phyloP scores from a whole-genome alignment of 2,797 vertebrate genomes.

The Triplophysa yarkandensis region DNA sequence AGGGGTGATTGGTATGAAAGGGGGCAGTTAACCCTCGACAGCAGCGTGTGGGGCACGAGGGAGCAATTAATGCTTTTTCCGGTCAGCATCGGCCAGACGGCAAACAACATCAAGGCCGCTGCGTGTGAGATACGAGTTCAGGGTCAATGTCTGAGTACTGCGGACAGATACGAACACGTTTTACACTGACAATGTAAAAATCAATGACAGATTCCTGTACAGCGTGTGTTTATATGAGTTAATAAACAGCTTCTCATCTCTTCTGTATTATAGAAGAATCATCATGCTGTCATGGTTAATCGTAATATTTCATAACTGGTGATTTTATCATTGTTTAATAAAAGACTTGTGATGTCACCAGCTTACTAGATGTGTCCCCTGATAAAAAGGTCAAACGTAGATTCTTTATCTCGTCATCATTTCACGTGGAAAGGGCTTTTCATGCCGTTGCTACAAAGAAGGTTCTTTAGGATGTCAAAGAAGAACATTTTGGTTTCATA shows the following conservation, averaged over 20 bases:
- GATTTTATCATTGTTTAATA: background rate
- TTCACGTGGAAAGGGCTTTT: background rate
- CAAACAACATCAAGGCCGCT: conserved; percentile 29
- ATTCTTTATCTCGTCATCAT: background rate
- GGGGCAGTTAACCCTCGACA: conserved; percentile 36
- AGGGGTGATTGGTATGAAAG: conserved; percentile 18
- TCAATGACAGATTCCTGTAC: background rate
- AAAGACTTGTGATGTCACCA: background rate
- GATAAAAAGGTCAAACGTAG: background rate
- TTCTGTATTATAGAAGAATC: background rate
- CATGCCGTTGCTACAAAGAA: too few relatives aligned
- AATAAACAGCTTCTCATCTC: conserved; percentile 6
- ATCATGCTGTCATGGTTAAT: background rate
- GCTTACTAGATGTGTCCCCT: background rate
- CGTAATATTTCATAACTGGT: background rate
- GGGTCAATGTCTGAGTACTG: background rate
- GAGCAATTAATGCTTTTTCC: conserved; percentile 27
- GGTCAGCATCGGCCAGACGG: background rate
- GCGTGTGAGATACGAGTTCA: conserved; percentile 7
- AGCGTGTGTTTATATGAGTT: background rate
- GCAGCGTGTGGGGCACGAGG: background rate
- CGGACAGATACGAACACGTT: conserved; percentile 10
- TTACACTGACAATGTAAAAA: conserved; percentile 4
- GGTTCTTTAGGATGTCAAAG: too few relatives aligned
- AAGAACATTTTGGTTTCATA: too few relatives aligned